phyloP scores from a whole-genome alignment of 2,797 vertebrate species.

The Telmatherina bonti region DNA sequence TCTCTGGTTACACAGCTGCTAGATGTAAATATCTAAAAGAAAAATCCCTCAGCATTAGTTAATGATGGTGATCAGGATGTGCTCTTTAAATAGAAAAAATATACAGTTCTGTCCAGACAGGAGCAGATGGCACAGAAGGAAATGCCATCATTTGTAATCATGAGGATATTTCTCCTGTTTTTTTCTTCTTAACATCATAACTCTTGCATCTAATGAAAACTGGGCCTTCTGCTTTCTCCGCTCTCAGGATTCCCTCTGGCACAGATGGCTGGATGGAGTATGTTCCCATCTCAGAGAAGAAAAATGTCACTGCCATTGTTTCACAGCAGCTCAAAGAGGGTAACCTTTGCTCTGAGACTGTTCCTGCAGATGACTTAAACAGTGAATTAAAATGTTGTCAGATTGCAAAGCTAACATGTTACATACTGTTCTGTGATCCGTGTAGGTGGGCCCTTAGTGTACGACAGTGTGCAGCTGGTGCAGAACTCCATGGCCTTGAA shows the following conservation, averaged over 20 bases:
- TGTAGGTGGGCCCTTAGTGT: conserved; percentile 91
- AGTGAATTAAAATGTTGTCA: background rate
- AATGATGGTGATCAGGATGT: background rate
- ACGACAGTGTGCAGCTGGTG: conserved; percentile 87
- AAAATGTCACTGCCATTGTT: conserved; percentile 63
- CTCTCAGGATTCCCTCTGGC: conserved; percentile 87
- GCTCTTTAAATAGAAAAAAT: background rate
- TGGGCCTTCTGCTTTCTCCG: background rate
- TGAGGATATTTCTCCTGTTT: background rate
- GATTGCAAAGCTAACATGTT: conserved; percentile 1
- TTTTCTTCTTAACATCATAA: background rate
- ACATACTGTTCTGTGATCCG: conserved; percentile 22
- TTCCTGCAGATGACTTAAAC: background rate
- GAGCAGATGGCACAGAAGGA: background rate
- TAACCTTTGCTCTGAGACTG: conserved; percentile 58
- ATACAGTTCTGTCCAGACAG: background rate
- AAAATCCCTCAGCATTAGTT: background rate
- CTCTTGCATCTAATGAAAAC: background rate
- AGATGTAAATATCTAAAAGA: background rate
- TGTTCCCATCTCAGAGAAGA: conserved; percentile 86
- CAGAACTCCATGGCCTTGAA: conserved; percentile 92
- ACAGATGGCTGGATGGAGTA: conserved; percentile 86
- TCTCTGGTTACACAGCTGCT: background rate
- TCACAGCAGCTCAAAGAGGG: conserved; percentile 88
- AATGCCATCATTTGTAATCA: background rate